These are phyloP conservation scores for Plutella xylostella DNA, from an alignment of 2,888 invertebrate species.

Conservation along the genomic window DNA sequence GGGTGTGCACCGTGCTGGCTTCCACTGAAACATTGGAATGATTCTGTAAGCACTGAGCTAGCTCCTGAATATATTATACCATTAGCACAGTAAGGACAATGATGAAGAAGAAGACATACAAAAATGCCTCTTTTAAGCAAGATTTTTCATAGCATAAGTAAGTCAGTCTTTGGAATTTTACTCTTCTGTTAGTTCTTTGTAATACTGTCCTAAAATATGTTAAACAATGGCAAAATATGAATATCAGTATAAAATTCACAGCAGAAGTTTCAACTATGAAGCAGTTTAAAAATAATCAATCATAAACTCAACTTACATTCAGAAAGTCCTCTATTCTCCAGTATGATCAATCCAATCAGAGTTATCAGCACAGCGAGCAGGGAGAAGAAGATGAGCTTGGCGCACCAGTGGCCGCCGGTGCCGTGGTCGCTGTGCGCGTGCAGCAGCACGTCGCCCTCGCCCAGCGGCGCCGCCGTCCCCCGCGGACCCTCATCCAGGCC, in stretches of 20 bases:
- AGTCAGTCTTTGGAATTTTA: background rate
- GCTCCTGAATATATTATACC: too few species aligned
- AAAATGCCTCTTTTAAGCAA: too few species aligned
- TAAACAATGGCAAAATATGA: too few species aligned
- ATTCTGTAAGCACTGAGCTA: too few species aligned
- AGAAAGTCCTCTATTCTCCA: constrained; percentile 82
- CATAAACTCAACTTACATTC: constrained; percentile 76
- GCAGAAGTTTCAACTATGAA: too few species aligned
- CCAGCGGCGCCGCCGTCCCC: constrained; percentile 53
- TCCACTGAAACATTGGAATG: constrained; percentile 58
- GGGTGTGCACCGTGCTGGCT: constrained; percentile 70
- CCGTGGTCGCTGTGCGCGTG: constrained; percentile 82
- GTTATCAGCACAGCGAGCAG: constrained; percentile 78
- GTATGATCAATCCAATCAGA: constrained; percentile 81
- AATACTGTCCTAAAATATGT: too few species aligned
- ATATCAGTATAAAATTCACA: too few species aligned
- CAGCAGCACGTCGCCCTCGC: constrained; percentile 79
- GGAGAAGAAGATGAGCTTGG: constrained; percentile 84
- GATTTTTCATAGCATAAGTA: too few species aligned
- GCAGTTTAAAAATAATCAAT: too few species aligned
- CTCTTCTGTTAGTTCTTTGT: background rate
- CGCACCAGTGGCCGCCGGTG: constrained; percentile 87
- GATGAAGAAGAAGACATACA: too few species aligned
- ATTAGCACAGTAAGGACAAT: too few species aligned
- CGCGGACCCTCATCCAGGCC: constrained; percentile 31